Evolutionary conservation across 2,797 vertebrate species (phyloP).

Genomic region (Myripristis jacobus): DNA sequence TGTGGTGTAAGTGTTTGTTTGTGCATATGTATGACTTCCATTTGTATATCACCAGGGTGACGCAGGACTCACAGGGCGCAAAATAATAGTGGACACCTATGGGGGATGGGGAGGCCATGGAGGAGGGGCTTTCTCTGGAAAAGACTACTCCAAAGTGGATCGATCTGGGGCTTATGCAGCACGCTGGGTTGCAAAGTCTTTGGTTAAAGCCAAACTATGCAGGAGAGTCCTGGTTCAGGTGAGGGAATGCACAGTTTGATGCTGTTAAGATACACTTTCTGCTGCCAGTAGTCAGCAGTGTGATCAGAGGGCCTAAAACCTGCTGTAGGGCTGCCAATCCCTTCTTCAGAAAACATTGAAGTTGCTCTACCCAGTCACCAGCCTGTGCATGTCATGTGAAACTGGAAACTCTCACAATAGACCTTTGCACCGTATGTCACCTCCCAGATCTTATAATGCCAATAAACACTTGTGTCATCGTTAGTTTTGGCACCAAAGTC

Average conservation of each 20-base stretch:
- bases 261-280: too few relatives aligned
- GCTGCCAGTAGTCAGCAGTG: too few relatives aligned
- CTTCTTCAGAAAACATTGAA: too few relatives aligned
- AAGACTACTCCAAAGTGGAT: slow-evolving; percentile 86
- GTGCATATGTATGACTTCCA: background rate
- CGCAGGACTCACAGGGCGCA: slow-evolving; percentile 84
- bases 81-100: slow-evolving; percentile 86
- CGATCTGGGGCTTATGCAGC: slow-evolving; percentile 85
- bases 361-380: too few relatives aligned
- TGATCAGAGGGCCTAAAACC: too few relatives aligned
- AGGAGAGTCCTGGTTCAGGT: slow-evolving; percentile 83
- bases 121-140: slow-evolving; percentile 85
- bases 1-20: background rate
- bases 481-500: too few relatives aligned
- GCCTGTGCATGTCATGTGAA: too few relatives aligned
- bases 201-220: slow-evolving; percentile 85
- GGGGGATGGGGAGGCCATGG: slow-evolving; percentile 85
- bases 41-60: slow-evolving; percentile 68
- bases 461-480: too few relatives aligned
- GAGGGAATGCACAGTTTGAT: background rate
- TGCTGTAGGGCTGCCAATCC: too few relatives aligned
- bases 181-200: slow-evolving; percentile 86
- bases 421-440: too few relatives aligned
- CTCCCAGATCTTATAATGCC: too few relatives aligned
- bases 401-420: too few relatives aligned